Evolutionary conservation across 2,888 invertebrate genomes (phyloP).

Genomic region (Lamellibrachia columna): DNA sequence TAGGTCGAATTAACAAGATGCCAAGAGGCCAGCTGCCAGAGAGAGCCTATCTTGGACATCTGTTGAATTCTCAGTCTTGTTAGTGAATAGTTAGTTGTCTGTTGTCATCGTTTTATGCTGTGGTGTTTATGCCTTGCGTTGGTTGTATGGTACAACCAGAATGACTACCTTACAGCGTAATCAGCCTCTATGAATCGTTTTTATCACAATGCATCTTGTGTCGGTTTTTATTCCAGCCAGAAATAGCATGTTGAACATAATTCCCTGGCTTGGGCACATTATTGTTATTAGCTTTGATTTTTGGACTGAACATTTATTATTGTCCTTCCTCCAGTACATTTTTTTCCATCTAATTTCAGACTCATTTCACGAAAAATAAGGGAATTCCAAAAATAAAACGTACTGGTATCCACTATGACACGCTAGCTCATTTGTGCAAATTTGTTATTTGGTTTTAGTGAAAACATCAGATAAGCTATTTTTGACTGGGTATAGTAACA

Average conservation of each 20-base stretch:
- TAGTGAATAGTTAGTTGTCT: no score
- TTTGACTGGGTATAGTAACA: no score
- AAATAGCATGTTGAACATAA: neutral
- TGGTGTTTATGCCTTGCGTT: neutral
- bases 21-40: neutral
- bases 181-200: neutral
- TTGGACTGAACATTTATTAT: neutral
- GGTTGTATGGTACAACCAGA: neutral
- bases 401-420: no score
- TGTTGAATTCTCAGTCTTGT: neutral
- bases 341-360: no score
- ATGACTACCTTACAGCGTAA: neutral
- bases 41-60: neutral
- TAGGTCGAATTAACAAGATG: neutral
- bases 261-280: neutral
- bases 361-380: no score
- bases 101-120: neutral
- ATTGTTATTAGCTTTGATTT: neutral
- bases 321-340: no score
- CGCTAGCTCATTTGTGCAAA: no score
- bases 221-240: neutral
- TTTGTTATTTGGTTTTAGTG: no score
- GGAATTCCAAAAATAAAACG: no score
- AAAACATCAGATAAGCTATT: no score
- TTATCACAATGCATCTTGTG: neutral